phyloP scores from a whole-genome alignment of 2,797 vertebrate species.

The Sylvilagus floridanus region DNA sequence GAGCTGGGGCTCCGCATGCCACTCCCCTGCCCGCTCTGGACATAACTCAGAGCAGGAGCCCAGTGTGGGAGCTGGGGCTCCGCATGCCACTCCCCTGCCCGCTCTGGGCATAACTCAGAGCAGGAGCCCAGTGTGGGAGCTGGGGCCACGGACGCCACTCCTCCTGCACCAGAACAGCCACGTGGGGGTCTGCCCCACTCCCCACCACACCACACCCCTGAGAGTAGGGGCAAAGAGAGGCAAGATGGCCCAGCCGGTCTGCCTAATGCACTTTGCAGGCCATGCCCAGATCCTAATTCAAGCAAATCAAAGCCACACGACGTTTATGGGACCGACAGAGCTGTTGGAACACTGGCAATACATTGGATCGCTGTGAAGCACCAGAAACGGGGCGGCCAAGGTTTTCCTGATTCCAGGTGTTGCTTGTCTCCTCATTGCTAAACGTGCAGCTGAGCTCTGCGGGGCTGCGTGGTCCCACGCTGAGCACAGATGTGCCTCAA shows the following conservation, averaged over 20 bases:
- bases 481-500: rapidly evolving
- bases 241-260: rapidly evolving
- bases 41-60: background rate
- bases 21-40: rapidly evolving
- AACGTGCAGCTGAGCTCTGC: background rate
- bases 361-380: background rate
- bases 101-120: background rate
- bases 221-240: background rate
- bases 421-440: background rate
- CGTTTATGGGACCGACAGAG: background rate
- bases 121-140: background rate
- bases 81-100: background rate
- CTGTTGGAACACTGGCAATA: background rate
- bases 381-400: background rate
- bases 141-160: background rate
- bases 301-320: background rate
- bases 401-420: background rate
- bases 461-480: rapidly evolving
- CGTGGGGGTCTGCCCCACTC: no score
- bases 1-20: rapidly evolving
- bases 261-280: background rate
- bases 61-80: background rate
- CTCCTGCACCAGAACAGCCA: background rate
- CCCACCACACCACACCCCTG: rapidly evolving
- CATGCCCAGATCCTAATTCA: background rate